Evolutionary conservation across 2,113 vertebrate genomes (phyloP), one percentile per base, ranked within the genome.

Genomic region (Urocolius indicus): DNA sequence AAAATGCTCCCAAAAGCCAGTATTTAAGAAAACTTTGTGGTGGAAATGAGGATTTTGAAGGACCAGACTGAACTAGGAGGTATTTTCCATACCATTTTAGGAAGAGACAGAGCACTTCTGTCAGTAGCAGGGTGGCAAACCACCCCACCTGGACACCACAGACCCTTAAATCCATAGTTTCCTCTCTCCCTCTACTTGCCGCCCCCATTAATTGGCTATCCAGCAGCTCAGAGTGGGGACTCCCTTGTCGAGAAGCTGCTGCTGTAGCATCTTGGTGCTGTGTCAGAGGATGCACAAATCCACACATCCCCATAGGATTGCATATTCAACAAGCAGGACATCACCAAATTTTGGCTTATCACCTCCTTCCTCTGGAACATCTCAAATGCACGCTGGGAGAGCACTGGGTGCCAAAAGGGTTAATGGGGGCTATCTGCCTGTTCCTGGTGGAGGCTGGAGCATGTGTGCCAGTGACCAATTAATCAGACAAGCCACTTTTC

Each of bases 381-480:
- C 76, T 90, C 89, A 46, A 32, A 3, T 4, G 6, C 3, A 1
- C 9, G 16, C 9, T 0, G 11, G 19, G 27, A 29, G 12, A 63
- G 63, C 0, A 0, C 15, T 1, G 1, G 48, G 38, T 19, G 75
- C 83, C 1, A 7, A 67, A 74, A 73, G 91, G 85, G 93, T 93
- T 94, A 62, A 71, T 0, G 1, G 6, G 78, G 72, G 59, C 79
- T 95, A 94, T 96, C 95, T 84, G 55, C 87, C 0, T 9, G 95
- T 78, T 97, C 94, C 92, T 94, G 91, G 68, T 1, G 45, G 82
- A 83, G 94, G 48, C 34, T 90, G 87, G 85, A 95, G 78, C 48
- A 0, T 36, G 23, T 69, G 17, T 77, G 75, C 54, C 52, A n/a
- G 75, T 63, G 78, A 62, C 30, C 19, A 45, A 83, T 89, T 90